Percentiles rank a stretch among this genome's conserved stretches.
phyloP scores from a whole-genome alignment of 1,140 invertebrate genomes.

The Brachionus asplanchnoidis region DNA sequence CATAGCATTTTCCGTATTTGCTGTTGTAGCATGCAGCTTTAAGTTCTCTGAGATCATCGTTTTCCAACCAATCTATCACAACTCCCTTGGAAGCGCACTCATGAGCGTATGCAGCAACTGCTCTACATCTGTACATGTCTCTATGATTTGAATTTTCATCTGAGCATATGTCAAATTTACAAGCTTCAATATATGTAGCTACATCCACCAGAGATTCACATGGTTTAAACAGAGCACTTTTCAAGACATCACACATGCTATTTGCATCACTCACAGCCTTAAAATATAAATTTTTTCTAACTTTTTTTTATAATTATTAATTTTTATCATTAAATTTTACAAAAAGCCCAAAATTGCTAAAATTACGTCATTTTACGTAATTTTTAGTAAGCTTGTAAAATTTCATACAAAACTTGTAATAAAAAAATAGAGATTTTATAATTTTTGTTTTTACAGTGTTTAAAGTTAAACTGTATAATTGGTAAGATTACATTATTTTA shows the following conservation, averaged over 20 bases:
- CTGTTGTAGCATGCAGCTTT: constrained; percentile 21
- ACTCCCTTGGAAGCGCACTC: constrained; percentile 70
- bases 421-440: no score
- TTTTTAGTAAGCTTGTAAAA: no score
- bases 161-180: constrained; percentile 67
- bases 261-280: neutral
- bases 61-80: constrained; percentile 68
- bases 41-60: constrained; percentile 57
- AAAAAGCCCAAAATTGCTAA: no score
- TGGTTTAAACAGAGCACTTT: constrained; percentile 58
- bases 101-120: constrained; percentile 71
- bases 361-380: no score
- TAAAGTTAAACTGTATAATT: no score
- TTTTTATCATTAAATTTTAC: no score
- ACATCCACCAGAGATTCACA: constrained; percentile 75
- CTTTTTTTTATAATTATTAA: no score
- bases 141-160: constrained; percentile 20
- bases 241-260: constrained; percentile 41
- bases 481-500: no score
- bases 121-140: constrained; percentile 70
- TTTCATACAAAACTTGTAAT: no score
- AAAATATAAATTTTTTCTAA: no score
- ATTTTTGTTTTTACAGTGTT: no score
- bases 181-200: constrained; percentile 70
- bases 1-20: constrained; percentile 30